Conservation (phyloP, 2,888 invertebrate species). For the Congeria kusceri region DNA sequence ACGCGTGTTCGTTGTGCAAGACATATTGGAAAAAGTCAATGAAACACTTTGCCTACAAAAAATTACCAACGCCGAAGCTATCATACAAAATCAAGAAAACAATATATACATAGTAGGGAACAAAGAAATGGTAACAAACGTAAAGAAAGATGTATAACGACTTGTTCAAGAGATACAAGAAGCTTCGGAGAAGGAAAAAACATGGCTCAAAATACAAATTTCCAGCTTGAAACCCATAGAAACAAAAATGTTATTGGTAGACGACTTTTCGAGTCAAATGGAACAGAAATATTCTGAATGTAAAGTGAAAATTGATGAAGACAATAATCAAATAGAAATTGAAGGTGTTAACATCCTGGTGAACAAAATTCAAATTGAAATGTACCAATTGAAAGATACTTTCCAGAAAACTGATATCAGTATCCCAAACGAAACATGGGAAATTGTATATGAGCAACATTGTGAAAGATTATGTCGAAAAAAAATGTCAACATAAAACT, state of each 20-base stretch:
- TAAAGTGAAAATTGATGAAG: conserved; percentile 34
- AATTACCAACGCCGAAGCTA: not conserved
- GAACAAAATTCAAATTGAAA: conserved; percentile 16
- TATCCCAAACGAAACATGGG: not conserved
- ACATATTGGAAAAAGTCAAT: not conserved
- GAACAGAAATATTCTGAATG: conserved; percentile 16
- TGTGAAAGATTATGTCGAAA: conserved; percentile 42
- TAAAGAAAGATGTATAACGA: not conserved
- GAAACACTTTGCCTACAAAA: not conserved
- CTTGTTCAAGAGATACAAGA: not conserved
- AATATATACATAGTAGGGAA: not conserved
- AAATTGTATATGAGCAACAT: conserved; percentile 17
- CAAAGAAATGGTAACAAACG: not conserved
- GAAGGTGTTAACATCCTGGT: conserved; percentile 30
- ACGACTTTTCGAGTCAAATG: conserved; percentile 31
- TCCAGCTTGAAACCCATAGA: conserved; percentile 21
- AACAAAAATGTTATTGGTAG: conserved; percentile 40
- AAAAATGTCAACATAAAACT: conserved; percentile 23
- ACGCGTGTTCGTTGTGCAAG: not conserved
- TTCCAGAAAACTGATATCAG: not conserved
- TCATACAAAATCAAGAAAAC: not conserved
- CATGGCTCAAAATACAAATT: conserved; percentile 15
- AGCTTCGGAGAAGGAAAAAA: not conserved
- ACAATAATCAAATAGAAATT: conserved; percentile 33
- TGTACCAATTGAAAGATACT: conserved; percentile 22